These are phyloP conservation scores for Harpalus rufipes DNA, from an alignment of 2,888 invertebrate species.

Conservation along the genomic window DNA sequence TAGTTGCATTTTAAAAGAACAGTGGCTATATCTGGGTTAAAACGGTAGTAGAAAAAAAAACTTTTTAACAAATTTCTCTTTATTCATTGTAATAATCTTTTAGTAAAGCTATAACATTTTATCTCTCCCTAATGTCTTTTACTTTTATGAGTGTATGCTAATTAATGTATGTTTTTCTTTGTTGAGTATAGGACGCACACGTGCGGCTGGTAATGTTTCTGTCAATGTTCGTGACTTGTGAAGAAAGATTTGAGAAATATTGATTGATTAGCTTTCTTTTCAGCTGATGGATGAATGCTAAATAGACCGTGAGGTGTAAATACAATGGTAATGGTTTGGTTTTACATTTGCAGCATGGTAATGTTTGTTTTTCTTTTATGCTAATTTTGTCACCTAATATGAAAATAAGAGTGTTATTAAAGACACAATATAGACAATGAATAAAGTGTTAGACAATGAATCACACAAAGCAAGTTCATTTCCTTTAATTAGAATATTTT, in stretches of 20 bases:
- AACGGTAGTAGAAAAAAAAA: too few relatives aligned
- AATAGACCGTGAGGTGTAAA: constrained; percentile 36
- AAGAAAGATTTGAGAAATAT: constrained; percentile 52
- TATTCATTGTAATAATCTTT: background rate
- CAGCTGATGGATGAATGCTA: constrained; percentile 46
- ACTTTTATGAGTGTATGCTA: constrained; percentile 2
- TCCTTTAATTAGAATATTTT: too few relatives aligned
- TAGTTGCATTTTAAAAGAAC: too few relatives aligned
- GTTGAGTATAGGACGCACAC: constrained; percentile 13
- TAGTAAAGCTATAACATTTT: background rate
- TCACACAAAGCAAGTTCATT: too few relatives aligned
- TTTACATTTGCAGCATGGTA: constrained; percentile 20
- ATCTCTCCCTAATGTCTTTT: background rate
- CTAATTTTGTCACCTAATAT: constrained; percentile 9
- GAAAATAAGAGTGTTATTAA: constrained; percentile 12
- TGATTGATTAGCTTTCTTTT: constrained; percentile 51
- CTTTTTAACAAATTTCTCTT: background rate
- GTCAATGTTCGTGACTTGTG: constrained; percentile 40
- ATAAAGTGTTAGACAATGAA: background rate
- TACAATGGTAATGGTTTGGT: constrained; percentile 34
- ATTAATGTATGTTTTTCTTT: background rate
- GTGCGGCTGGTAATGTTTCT: constrained; percentile 13
- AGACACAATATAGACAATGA: background rate
- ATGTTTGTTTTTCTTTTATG: constrained; percentile 16
- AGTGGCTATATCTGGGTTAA: too few relatives aligned